These are phyloP conservation scores for Euwallacea fornicatus DNA, from an alignment of 1,140 invertebrate genomes.

Conservation along the genomic window DNA sequence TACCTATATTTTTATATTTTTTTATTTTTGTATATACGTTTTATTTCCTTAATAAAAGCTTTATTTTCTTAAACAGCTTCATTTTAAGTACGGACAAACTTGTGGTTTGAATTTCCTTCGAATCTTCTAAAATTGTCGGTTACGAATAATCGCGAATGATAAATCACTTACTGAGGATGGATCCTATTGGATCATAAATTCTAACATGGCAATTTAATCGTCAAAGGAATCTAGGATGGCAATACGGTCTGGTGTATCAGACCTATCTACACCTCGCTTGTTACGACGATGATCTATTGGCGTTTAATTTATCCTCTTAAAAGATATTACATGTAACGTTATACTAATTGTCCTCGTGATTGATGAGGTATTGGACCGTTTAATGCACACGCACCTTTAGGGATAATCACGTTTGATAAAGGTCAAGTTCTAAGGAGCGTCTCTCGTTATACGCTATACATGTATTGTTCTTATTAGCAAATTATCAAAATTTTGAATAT, in stretches of 20 bases:
- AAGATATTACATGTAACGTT: slow-evolving; percentile 13
- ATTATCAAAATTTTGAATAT: no score
- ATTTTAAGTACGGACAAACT: neutral
- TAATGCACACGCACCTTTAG: neutral
- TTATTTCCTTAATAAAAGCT: slow-evolving; percentile 6
- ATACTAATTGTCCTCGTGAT: slow-evolving; percentile 4
- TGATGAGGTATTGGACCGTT: neutral
- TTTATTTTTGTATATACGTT: slow-evolving; percentile 15
- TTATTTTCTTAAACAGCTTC: slow-evolving; percentile 7
- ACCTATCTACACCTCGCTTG: slow-evolving; percentile 10
- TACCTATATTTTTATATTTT: slow-evolving; percentile 20
- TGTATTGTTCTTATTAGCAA: no score
- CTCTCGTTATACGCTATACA: neutral
- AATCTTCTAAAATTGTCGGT: neutral
- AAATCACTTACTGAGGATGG: slow-evolving; percentile 12
- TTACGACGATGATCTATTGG: slow-evolving; percentile 17
- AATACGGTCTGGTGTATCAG: slow-evolving; percentile 4
- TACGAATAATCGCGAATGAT: slow-evolving; percentile 7
- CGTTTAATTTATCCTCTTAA: slow-evolving; percentile 14
- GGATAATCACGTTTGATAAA: neutral
- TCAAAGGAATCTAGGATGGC: slow-evolving; percentile 9
- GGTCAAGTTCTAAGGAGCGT: neutral
- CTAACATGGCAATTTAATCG: slow-evolving; percentile 15
- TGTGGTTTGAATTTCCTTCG: neutral
- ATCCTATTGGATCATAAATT: slow-evolving; percentile 21